Conservation (phyloP, 2,888 invertebrate genomes). For the Gryllus longicercus region DNA sequence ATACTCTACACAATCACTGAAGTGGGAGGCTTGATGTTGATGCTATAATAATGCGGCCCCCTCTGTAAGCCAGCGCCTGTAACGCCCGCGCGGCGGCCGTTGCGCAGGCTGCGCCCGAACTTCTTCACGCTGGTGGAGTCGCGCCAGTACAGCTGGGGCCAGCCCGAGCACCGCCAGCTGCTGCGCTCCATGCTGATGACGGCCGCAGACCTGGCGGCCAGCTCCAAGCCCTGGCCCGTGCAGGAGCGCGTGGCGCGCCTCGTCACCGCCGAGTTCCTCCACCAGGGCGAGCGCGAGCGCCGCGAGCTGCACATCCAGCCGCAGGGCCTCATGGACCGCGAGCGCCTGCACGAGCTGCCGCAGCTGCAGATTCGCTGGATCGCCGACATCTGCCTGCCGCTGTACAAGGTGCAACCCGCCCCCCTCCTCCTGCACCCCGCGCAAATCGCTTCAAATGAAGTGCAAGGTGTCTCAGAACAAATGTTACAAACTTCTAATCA, state of each 20-base stretch:
- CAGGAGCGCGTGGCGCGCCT: slow-evolving; percentile 54
- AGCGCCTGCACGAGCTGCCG: slow-evolving; percentile 55
- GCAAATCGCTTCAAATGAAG: too few species aligned
- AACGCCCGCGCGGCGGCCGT: too few species aligned
- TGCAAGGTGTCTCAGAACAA: too few species aligned
- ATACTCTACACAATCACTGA: too few species aligned
- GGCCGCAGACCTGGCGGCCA: slow-evolving; percentile 56
- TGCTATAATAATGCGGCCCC: too few species aligned
- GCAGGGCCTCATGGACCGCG: slow-evolving; percentile 58
- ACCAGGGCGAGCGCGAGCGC: slow-evolving; percentile 54
- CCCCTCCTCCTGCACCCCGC: too few species aligned
- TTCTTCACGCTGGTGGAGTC: slow-evolving; percentile 51
- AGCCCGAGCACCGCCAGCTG: slow-evolving; percentile 48
- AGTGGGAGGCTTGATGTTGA: too few species aligned
- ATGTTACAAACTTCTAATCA: too few species aligned
- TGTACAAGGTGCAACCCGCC: slow-evolving; percentile 47
- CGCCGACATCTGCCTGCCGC: slow-evolving; percentile 48
- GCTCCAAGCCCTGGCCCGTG: slow-evolving; percentile 58
- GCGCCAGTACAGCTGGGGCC: slow-evolving; percentile 47
- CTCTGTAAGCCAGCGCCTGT: too few species aligned
- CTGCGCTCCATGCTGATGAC: slow-evolving; percentile 56
- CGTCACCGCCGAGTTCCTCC: slow-evolving; percentile 53
- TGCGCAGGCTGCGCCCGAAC: slow-evolving; percentile 46
- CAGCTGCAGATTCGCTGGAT: slow-evolving; percentile 53
- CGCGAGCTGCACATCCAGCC: slow-evolving; percentile 52